Conservation (phyloP, 1,140 invertebrate genomes). For the Ceratosolen fusciceps region DNA sequence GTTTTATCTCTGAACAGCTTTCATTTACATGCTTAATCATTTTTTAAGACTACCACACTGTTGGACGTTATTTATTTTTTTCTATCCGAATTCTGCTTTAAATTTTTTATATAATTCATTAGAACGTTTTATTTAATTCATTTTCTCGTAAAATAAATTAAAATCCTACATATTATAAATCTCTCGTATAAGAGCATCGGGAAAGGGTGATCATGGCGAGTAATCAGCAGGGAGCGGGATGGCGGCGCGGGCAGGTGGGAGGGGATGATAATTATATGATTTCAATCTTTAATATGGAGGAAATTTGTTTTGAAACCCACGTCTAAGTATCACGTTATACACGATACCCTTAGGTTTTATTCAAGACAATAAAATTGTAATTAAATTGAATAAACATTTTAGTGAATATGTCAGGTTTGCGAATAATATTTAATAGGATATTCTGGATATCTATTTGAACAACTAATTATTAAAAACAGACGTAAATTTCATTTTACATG, state of each 20-base stretch:
- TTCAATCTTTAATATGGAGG: slow-evolving; percentile 38
- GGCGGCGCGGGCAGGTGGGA: too few species aligned
- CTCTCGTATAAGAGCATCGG: background rate
- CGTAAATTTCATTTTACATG: background rate
- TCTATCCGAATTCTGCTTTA: too few species aligned
- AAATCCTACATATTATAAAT: slow-evolving; percentile 39
- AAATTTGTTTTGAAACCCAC: slow-evolving; percentile 36
- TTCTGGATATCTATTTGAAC: background rate
- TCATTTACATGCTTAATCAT: slow-evolving; percentile 13
- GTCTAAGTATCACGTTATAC: slow-evolving; percentile 4
- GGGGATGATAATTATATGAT: slow-evolving; percentile 39
- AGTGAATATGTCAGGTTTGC: background rate
- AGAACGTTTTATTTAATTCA: background rate
- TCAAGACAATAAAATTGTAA: slow-evolving; percentile 33
- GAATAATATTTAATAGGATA: background rate
- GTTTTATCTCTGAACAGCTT: slow-evolving; percentile 18
- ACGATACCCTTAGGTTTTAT: background rate
- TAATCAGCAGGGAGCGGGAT: too few species aligned
- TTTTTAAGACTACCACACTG: too few species aligned
- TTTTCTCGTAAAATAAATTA: background rate
- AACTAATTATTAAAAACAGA: background rate
- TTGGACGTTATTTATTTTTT: background rate
- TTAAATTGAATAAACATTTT: slow-evolving; percentile 29
- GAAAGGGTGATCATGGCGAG: too few species aligned
- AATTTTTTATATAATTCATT: background rate